phyloP scores from a whole-genome alignment of 2,888 invertebrate species.

The Apantesis nais region DNA sequence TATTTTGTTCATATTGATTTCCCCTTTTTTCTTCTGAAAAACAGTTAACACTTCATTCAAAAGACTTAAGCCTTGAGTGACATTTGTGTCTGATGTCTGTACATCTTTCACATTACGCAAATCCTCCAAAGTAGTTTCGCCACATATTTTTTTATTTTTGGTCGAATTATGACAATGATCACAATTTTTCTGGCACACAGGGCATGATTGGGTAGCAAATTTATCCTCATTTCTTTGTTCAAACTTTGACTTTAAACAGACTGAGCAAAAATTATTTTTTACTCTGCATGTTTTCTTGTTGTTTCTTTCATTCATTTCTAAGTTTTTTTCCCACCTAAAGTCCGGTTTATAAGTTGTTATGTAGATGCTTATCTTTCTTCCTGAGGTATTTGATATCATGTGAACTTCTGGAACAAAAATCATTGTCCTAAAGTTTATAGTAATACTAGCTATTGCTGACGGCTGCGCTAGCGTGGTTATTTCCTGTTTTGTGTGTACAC shows the following conservation, averaged over 20 bases:
- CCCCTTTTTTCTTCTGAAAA: slow-evolving; percentile 69
- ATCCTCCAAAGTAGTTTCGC: slow-evolving; percentile 11
- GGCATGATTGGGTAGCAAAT: slow-evolving; percentile 53
- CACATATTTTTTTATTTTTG: slow-evolving; percentile 25
- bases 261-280: slow-evolving; percentile 63
- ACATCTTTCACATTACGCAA: slow-evolving; percentile 50
- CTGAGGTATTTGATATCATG: slow-evolving; percentile 62
- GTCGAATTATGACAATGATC: slow-evolving; percentile 21
- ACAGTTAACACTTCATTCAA: slow-evolving; percentile 74
- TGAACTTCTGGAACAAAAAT: slow-evolving; percentile 42
- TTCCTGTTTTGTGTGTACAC: too few relatives aligned
- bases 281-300: slow-evolving; percentile 34
- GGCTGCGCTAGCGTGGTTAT: too few relatives aligned
- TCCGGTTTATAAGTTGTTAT: slow-evolving; percentile 63
- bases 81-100: slow-evolving; percentile 64
- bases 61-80: slow-evolving; percentile 62
- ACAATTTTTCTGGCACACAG: slow-evolving; percentile 54
- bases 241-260: slow-evolving; percentile 61
- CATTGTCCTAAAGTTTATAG: background rate
- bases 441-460: background rate
- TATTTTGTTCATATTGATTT: slow-evolving; percentile 41
- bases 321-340: slow-evolving; percentile 9
- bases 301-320: slow-evolving; percentile 41
- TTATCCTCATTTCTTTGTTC: slow-evolving; percentile 29
- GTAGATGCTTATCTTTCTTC: slow-evolving; percentile 60